These are phyloP conservation scores for Halichoerus grypus DNA, from an alignment of 2,113 vertebrate species.

Conservation along the genomic window DNA sequence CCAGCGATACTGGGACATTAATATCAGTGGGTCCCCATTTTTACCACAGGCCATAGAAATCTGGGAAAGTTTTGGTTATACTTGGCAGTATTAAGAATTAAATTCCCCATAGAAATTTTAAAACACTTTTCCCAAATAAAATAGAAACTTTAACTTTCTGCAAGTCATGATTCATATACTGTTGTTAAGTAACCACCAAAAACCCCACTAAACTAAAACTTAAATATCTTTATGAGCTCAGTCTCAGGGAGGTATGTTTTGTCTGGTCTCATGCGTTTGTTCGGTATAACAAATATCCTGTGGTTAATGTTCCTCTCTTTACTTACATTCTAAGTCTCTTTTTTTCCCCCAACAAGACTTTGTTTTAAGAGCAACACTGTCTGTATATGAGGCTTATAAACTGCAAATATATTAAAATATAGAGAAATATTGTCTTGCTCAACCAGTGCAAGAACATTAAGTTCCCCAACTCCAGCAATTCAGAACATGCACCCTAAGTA, in stretches of 20 bases:
- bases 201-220: neutral
- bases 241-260: neutral
- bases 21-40: neutral
- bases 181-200: slow-evolving; percentile 1
- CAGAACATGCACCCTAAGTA: neutral
- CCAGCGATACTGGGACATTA: neutral
- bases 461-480: neutral
- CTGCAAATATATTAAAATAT: neutral
- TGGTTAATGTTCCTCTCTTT: neutral
- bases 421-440: neutral
- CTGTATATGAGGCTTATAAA: neutral
- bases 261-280: neutral
- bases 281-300: neutral
- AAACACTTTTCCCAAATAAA: slow-evolving; percentile 57
- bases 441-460: neutral
- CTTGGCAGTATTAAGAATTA: slow-evolving; percentile 15
- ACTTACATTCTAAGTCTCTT: neutral
- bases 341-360: fast-evolving
- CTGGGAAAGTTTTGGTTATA: slow-evolving; percentile 57
- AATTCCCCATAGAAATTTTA: slow-evolving; percentile 59
- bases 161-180: slow-evolving; percentile 19
- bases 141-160: slow-evolving; percentile 49
- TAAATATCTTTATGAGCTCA: neutral
- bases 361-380: neutral
- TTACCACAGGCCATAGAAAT: neutral